phyloP scores from a whole-genome alignment of 23 tunicate species.

The Trididemnum nubilum region DNA sequence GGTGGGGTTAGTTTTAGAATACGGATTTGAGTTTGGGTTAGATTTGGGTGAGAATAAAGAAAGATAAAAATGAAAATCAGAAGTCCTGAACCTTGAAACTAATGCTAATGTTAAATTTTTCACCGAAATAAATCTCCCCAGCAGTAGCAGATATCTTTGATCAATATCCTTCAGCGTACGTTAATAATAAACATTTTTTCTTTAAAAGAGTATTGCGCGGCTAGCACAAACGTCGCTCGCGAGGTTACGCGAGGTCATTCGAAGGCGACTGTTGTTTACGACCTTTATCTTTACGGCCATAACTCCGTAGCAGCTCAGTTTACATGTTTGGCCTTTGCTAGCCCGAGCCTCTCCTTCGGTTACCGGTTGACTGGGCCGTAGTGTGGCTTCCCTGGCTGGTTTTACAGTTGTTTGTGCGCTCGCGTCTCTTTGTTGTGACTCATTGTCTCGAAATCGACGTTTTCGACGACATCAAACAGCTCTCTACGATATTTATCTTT shows the following conservation, averaged over 20 bases:
- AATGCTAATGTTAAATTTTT: no score
- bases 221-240: background rate
- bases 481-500: slow-evolving; percentile 23
- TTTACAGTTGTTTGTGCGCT: background rate
- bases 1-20: no score
- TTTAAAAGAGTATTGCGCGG: no score
- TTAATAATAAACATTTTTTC: no score
- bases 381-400: slow-evolving; percentile 6
- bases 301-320: background rate
- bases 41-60: no score
- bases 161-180: no score
- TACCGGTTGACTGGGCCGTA: slow-evolving; percentile 27
- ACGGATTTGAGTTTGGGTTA: no score
- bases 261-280: slow-evolving; percentile 32
- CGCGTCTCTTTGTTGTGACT: slow-evolving; percentile 34
- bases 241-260: slow-evolving; percentile 1
- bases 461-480: slow-evolving; percentile 24
- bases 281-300: background rate
- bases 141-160: no score
- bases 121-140: no score
- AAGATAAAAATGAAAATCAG: no score
- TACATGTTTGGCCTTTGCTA: slow-evolving; percentile 19
- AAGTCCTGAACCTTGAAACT: no score
- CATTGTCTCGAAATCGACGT: slow-evolving; percentile 31
- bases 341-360: slow-evolving; percentile 9